Conservation (phyloP, 2,888 invertebrate species). For the Silvanus unidentatus region DNA sequence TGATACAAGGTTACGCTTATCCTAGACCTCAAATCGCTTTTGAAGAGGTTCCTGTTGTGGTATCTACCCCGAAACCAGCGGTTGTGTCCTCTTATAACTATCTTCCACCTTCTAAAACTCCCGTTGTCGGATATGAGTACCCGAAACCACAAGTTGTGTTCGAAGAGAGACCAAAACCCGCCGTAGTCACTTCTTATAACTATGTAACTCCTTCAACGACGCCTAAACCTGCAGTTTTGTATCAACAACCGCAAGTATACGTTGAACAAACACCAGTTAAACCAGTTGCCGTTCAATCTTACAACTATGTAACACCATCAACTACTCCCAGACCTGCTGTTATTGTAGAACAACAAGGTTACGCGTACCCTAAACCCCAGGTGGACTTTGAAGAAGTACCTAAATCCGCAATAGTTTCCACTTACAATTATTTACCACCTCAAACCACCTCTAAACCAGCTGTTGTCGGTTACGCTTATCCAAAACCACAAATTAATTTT, state of each 20-base stretch:
- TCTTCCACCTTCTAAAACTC: constrained; percentile 10
- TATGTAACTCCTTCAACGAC: neutral
- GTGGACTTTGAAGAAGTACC: constrained; percentile 3
- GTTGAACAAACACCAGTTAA: constrained; percentile 3
- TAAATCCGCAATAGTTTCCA: constrained; percentile 17
- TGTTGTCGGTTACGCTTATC: too few relatives aligned
- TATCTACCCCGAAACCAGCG: constrained; percentile 17
- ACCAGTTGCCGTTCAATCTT: constrained; percentile 23
- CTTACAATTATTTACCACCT: constrained; percentile 10
- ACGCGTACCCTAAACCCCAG: neutral
- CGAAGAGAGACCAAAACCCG: constrained; percentile 10
- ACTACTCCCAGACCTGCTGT: constrained; percentile 6
- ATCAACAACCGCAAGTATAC: constrained; percentile 8
- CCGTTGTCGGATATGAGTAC: constrained; percentile 13
- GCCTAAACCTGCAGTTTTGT: neutral
- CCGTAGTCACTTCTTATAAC: constrained; percentile 11
- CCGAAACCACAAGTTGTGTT: constrained; percentile 9
- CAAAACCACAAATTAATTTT: neutral
- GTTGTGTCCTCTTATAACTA: constrained; percentile 12
- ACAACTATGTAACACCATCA: constrained; percentile 17
- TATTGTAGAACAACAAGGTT: neutral
- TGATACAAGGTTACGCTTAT: constrained; percentile 35
- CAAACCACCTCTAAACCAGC: too few relatives aligned
- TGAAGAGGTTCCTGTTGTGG: constrained; percentile 8
- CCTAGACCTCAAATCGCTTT: constrained; percentile 8